Evolutionary conservation across 1,140 invertebrate genomes (phyloP), one percentile per base, ranked within the genome.

Genomic region (Chironomus striatipennis): DNA sequence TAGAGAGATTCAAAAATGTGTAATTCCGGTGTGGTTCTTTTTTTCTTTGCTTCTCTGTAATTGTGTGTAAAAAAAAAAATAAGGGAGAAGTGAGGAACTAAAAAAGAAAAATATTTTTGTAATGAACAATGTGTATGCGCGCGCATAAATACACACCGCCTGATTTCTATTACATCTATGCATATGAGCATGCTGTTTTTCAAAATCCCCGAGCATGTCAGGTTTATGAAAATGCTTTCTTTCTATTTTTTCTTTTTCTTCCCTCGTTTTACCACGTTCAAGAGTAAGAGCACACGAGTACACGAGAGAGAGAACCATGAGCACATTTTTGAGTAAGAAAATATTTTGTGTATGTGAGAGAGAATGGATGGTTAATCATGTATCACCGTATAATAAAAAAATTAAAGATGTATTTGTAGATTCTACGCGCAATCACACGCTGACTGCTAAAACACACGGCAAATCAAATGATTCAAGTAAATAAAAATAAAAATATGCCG

Each of bases 1-100:
- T n/a, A n/a, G n/a, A n/a, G n/a, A n/a, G n/a, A 57, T n/a, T 57
- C 47, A 57, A 57, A 57, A 57, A 57, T 57, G 47, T 57, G 47
- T 57, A 57, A 57, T 57, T 57, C 47, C 47, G 47, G 47, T 57
- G 47, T 57, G 47, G 47, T 57, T 57, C 15, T n/a, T 57, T 57
- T n/a, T n/a, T n/a, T n/a, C n/a, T n/a, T n/a, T n/a, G n/a, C 24
- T 34, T 34, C 24, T 34, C 24, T 34, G 24, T 34, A 34, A 34
- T 2, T 34, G 47, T 57, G 43, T 47, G 8, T 47, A 47, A 43
- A 43, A 10, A 5, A 10, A 47, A 10, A 47, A 10, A 47, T 4
- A 47, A 47, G 47, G 47, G 47, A n/a, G 47, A 57, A n/a, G 9
- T 57, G 8, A 57, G 15, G 43, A 47, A 47, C 9, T 47, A 47